phyloP scores from a whole-genome alignment of 2,888 invertebrate species.

The Hoplodrina blanda region DNA sequence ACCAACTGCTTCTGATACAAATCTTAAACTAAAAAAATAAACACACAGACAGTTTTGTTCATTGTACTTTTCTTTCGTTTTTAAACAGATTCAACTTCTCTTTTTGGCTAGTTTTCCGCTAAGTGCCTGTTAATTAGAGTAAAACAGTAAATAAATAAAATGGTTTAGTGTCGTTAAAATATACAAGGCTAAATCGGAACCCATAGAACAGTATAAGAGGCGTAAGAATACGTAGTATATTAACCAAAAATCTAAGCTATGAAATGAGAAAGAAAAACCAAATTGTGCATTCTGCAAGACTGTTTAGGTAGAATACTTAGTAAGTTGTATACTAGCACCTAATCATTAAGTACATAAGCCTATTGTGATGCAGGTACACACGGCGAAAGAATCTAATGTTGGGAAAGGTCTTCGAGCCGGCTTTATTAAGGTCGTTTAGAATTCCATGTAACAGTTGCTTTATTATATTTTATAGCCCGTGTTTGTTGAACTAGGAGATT shows the following conservation, averaged over 20 bases:
- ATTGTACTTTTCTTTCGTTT: background rate
- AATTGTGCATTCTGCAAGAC: conserved; percentile 38
- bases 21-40: background rate
- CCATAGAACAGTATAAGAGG: background rate
- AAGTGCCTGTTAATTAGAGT: background rate
- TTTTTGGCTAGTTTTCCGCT: background rate
- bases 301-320: conserved; percentile 62
- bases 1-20: background rate
- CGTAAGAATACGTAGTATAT: conserved; percentile 7
- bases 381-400: conserved; percentile 67
- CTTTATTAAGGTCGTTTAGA: conserved; percentile 64
- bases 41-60: background rate
- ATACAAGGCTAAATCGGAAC: background rate
- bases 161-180: background rate
- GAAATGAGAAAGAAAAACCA: background rate
- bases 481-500: conserved; percentile 52
- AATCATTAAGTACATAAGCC: conserved; percentile 67
- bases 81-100: too few species aligned
- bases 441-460: conserved; percentile 49
- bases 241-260: conserved; percentile 20
- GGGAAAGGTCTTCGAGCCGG: conserved; percentile 67
- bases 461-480: conserved; percentile 55
- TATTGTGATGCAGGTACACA: conserved; percentile 68
- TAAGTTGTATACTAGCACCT: conserved; percentile 57
- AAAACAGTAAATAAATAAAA: background rate